Evolutionary conservation across 2,797 vertebrate species (phyloP).

Genomic region (Pseudochirops cupreus): DNA sequence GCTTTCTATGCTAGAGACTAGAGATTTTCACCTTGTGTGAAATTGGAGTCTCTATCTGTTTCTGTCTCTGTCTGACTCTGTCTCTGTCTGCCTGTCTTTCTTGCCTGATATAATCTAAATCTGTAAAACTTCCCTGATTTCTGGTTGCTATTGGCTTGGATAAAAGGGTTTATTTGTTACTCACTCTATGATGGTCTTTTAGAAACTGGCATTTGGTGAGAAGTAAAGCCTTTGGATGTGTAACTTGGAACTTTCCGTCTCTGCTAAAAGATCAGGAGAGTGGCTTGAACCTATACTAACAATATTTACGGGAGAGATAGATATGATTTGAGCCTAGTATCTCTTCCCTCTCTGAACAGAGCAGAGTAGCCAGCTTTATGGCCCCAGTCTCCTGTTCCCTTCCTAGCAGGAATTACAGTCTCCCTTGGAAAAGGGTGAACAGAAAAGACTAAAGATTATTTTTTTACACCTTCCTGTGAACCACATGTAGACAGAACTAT

Average conservation of each 20-base stretch:
- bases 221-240: neutral
- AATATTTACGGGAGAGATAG: neutral
- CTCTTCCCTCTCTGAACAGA: neutral
- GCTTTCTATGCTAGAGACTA: neutral
- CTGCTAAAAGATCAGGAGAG: neutral
- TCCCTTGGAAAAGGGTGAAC: neutral
- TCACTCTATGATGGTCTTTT: neutral
- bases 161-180: neutral
- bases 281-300: neutral
- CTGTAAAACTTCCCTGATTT: neutral
- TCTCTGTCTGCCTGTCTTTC: neutral
- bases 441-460: neutral
- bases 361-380: neutral
- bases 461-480: neutral
- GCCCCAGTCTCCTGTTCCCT: neutral
- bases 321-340: neutral
- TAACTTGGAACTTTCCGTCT: neutral
- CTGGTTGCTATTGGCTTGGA: neutral
- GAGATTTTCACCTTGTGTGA: neutral
- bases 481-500: neutral
- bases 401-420: neutral
- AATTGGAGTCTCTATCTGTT: neutral
- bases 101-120: neutral
- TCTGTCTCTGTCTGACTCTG: neutral
- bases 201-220: neutral